Conservation (phyloP, 2,797 vertebrate genomes). For the Xiphophorus birchmanni region DNA sequence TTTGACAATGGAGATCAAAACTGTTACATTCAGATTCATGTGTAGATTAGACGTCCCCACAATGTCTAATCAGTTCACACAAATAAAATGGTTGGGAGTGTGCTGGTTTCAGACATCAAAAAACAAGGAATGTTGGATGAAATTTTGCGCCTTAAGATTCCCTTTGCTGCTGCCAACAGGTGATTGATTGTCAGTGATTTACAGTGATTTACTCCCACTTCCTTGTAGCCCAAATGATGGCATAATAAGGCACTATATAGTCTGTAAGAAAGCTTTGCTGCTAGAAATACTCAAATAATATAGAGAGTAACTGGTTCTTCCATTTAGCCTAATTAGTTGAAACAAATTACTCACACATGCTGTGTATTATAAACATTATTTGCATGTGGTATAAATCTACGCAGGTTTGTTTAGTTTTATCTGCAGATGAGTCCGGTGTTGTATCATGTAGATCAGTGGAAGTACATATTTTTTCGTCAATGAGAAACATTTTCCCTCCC, state of each 20-base stretch:
- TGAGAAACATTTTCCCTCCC: background rate
- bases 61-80: background rate
- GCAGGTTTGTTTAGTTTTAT: background rate
- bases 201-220: background rate
- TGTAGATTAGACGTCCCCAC: background rate
- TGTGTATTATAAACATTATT: background rate
- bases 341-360: background rate
- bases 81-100: background rate
- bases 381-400: background rate
- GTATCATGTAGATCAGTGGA: background rate
- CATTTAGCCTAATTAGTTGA: background rate
- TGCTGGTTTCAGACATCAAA: background rate
- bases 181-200: background rate
- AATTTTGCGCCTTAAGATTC: background rate
- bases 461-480: slow-evolving; percentile 1
- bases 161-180: background rate
- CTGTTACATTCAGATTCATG: background rate
- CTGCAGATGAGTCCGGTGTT: background rate
- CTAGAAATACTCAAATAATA: background rate
- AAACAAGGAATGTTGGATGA: background rate
- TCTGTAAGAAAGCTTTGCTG: background rate
- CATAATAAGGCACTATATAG: background rate
- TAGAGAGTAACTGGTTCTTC: background rate
- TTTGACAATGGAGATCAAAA: background rate
- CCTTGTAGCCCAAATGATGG: background rate